A percentile compares a stretch with the other conserved stretches of the same genome.
Conservation (phyloP, 2,797 vertebrate genomes). For the Enteromius treurensis region DNA sequence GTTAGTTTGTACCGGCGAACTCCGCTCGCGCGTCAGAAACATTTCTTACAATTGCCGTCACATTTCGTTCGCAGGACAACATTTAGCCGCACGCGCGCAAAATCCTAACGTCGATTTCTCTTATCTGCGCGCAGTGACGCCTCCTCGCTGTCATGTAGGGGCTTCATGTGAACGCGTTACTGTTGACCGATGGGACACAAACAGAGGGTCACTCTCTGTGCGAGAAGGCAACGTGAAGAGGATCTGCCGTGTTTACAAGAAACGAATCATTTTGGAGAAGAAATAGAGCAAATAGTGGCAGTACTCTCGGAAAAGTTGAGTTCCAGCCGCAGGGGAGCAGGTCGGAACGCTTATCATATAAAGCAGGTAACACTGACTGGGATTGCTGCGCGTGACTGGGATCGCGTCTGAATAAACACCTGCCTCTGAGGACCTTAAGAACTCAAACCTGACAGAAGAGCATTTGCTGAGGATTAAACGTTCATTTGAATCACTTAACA, state of each 20-base stretch:
- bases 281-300: background rate
- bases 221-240: background rate
- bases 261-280: background rate
- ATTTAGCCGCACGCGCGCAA: background rate
- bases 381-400: background rate
- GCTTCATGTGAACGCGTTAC: slow-evolving; percentile 18
- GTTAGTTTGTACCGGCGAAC: slow-evolving; percentile 3
- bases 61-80: background rate
- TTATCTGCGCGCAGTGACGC: slow-evolving; percentile 30
- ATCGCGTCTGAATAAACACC: slow-evolving; percentile 18
- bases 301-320: slow-evolving; percentile 41
- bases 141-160: slow-evolving; percentile 32
- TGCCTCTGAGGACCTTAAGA: slow-evolving; percentile 20
- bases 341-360: slow-evolving; percentile 2
- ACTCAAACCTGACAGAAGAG: background rate
- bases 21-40: background rate
- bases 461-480: slow-evolving; percentile 8
- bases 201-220: slow-evolving; percentile 22
- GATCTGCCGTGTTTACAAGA: background rate
- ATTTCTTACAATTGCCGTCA: background rate
- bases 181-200: slow-evolving; percentile 38
- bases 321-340: slow-evolving; percentile 28
- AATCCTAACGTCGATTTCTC: background rate
- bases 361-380: slow-evolving; percentile 9
- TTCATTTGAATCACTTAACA: background rate